Base-by-base conservation (phyloP, 92 coral and sea anemone species). In the Palythoa grandis region DNA sequence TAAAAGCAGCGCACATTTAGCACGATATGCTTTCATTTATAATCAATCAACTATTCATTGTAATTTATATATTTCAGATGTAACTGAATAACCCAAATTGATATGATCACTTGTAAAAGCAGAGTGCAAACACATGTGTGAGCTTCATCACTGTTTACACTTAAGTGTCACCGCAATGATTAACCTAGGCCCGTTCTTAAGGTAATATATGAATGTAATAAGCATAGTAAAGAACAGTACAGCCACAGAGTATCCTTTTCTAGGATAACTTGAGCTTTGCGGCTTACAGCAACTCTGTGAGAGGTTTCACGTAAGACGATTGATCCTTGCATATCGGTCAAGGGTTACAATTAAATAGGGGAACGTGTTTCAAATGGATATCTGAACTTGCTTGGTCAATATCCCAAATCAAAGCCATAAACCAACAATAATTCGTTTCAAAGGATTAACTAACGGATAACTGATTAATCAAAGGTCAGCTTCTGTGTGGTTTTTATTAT, bases 401-500 rank as follows among this genome's bases (percentile, higher is more conserved):
- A 5, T 23, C 38, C 65, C 13, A 53, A 48, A 75, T 24, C 19
- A 54, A 76, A 53, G 13, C 23, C 60, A 76, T 25, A 76, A 54
- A 52, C 50, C 20, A 29, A 75, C 79, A 75, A 75, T 75, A 52
- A 52, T n/a, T 17, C 67, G 25, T 76, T 58, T 76, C 19, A 53
- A 56, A 76, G 82, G 82, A 56, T 76, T 76, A 76, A 76, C n/a
- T 69, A 69, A 29, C 48, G 74, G 82, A 76, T 76, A 54, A 56
- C 63, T 23, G 17, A 12, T 29, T 29, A 25, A 5, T 54, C 65
- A 54, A 76, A 76, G 68, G 82, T 76, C 82, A 56, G 24, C 47
- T 48, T 53, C 47, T 80, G 57, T 48, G 56, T 78, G 35, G 53
- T 78, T 17, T 78, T 78, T 11, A 60, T 63, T 63, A 63, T 63